Conservation (phyloP, 92 coral and sea anemone species). For the Porites lobata region DNA sequence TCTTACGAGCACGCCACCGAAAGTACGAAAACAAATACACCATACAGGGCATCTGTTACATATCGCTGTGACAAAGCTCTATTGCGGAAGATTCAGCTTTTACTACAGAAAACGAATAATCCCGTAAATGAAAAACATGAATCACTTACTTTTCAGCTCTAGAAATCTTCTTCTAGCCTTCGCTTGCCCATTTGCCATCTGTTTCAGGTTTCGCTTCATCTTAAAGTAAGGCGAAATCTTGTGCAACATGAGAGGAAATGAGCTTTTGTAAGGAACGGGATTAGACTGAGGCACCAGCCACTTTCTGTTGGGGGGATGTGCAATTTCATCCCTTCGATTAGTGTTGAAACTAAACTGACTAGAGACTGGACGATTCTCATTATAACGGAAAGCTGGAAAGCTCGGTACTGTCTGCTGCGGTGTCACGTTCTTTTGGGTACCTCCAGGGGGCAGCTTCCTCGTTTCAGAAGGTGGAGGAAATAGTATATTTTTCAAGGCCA, state of each 20-base stretch:
- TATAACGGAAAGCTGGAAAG: slow-evolving; percentile 47
- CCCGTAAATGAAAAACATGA: no score
- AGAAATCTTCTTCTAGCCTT: slow-evolving; percentile 66
- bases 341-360: background rate
- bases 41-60: no score
- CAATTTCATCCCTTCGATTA: slow-evolving; percentile 22
- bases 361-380: slow-evolving; percentile 14
- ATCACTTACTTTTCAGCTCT: slow-evolving; percentile 62
- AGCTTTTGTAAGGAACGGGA: slow-evolving; percentile 56
- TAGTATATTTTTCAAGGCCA: slow-evolving; percentile 31
- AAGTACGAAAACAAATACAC: no score
- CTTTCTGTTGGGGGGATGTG: background rate
- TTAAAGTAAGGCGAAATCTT: slow-evolving; percentile 67
- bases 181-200: slow-evolving; percentile 36
- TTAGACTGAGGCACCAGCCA: background rate
- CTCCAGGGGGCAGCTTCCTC: slow-evolving; percentile 1
- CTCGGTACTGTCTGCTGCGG: slow-evolving; percentile 25
- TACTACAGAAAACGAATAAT: no score
- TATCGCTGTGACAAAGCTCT: no score
- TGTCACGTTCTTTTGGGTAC: background rate
- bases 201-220: slow-evolving; percentile 54
- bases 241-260: slow-evolving; percentile 70
- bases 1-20: no score
- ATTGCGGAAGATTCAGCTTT: no score
- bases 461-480: slow-evolving; percentile 27